Base-by-base conservation (phyloP, 2,888 invertebrate genomes). In the Podabrus alpinus region DNA sequence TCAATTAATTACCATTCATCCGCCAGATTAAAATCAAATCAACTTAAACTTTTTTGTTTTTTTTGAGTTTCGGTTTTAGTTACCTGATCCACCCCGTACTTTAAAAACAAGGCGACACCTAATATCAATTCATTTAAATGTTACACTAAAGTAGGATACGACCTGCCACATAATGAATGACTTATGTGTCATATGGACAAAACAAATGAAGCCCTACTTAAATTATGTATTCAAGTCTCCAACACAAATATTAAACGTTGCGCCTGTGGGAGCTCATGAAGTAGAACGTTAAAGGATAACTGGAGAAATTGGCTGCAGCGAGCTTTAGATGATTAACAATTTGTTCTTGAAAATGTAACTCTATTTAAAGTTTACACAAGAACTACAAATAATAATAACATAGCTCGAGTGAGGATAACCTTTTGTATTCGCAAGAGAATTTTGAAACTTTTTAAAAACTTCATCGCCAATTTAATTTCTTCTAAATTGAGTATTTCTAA, bases 161-260 rank as follows among this genome's bases (percentile, higher is more conserved):
- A 19, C 66, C 59, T 25, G 15, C 59, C 16, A 61, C 17, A 62
- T 72, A 68, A 72, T 72, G 67, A 72, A 73, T 69, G 72, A 67
- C 24, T 64, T 17, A 72, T 64, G 21, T 73, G 72, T 68, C 72
- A 59, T 67, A 68, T 73, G 72, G 62, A 68, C 64, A 60, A 61
- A 73, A 64, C 72, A 73, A 73, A 73, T 68, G 68, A 68, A 45
- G 19, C 59, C 45, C 25, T 24, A 59, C 64, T 69, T 68, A 64
- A 68, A 73, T 73, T 73, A 69, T 69, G 69, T 69, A 73, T 73
- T 73, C 73, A 73, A 73, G 69, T 69, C 66, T 64, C 64, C 69
- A 73, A 69, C 69, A 21, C 69, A 69, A 73, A 73, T 73, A 73
- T 73, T 69, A 73, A 68, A 59, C 21, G 73, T 24, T 59, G 68